Conservation (phyloP, 2,797 vertebrate genomes). For the Enteromius unitaeniatus region DNA sequence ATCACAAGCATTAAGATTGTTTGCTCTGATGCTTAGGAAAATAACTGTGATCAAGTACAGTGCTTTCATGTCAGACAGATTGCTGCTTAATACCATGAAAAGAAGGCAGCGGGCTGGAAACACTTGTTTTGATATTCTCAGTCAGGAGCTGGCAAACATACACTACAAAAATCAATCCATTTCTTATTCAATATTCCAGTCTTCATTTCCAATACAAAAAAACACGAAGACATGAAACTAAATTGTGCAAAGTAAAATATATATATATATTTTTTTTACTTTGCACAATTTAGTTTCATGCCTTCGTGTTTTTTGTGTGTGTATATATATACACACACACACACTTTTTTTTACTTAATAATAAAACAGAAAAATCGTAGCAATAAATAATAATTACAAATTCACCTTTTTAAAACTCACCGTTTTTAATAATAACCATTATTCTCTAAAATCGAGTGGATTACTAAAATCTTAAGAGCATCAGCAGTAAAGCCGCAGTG, state of each 20-base stretch:
- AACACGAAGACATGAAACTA: background rate
- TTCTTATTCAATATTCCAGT: background rate
- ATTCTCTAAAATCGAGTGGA: background rate
- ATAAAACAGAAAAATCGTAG: background rate
- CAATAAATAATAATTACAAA: background rate
- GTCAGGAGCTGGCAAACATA: background rate
- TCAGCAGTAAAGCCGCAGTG: conserved; percentile 26
- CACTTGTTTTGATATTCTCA: conserved; percentile 2
- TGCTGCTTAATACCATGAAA: background rate
- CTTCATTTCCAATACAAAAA: background rate
- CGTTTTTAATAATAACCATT: background rate
- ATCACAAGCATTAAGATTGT: conserved; percentile 15
- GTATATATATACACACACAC: too few relatives aligned
- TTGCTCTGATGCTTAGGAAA: conserved; percentile 1
- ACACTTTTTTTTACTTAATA: too few relatives aligned
- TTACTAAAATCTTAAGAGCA: conserved; percentile 5
- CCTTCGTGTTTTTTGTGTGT: too few relatives aligned
- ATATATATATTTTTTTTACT: background rate
- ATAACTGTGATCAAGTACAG: conserved; percentile 11
- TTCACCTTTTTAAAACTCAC: too few relatives aligned
- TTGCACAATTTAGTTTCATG: too few relatives aligned
- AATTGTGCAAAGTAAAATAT: background rate
- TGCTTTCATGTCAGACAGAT: conserved; percentile 22
- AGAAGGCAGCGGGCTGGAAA: conserved; percentile 25
- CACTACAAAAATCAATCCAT: background rate